Evolutionary conservation across 2,113 vertebrate genomes (phyloP).

Genomic region (Ploceus nigricollis): DNA sequence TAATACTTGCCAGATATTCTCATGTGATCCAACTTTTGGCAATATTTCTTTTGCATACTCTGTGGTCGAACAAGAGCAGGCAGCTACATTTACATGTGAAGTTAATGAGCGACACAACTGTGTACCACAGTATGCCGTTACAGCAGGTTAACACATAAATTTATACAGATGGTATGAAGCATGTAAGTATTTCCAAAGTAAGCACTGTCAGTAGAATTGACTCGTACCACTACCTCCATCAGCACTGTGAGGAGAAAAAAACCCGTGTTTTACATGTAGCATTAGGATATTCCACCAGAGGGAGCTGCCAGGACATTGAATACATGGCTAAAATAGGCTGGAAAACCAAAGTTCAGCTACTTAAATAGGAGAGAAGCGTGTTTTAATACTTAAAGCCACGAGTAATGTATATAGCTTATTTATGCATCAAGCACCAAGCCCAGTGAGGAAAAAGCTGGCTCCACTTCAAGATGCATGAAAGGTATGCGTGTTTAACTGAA

Average conservation of each 20-base stretch:
- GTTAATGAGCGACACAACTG: background rate
- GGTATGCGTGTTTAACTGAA: background rate
- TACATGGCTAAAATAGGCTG: rapidly evolving
- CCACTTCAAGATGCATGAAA: background rate
- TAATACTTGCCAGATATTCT: background rate
- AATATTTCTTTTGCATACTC: background rate
- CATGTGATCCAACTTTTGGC: background rate
- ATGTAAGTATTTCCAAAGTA: background rate
- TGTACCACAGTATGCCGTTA: background rate
- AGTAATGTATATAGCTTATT: background rate
- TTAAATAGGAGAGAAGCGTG: rapidly evolving
- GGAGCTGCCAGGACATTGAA: background rate
- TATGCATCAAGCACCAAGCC: background rate
- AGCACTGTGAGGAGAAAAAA: rapidly evolving
- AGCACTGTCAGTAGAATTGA: background rate
- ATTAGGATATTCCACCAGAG: background rate
- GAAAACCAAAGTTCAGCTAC: background rate
- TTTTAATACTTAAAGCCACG: background rate
- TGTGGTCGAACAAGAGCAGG: background rate
- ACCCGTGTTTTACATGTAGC: rapidly evolving
- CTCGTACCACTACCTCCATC: rapidly evolving
- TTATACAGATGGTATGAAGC: background rate
- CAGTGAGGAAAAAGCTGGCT: background rate
- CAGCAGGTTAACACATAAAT: background rate
- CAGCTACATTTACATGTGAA: background rate